A percentile compares a stretch with the other conserved stretches of the same genome.
phyloP scores from a whole-genome alignment of 2,888 invertebrate species.

The Leptothorax acervorum region DNA sequence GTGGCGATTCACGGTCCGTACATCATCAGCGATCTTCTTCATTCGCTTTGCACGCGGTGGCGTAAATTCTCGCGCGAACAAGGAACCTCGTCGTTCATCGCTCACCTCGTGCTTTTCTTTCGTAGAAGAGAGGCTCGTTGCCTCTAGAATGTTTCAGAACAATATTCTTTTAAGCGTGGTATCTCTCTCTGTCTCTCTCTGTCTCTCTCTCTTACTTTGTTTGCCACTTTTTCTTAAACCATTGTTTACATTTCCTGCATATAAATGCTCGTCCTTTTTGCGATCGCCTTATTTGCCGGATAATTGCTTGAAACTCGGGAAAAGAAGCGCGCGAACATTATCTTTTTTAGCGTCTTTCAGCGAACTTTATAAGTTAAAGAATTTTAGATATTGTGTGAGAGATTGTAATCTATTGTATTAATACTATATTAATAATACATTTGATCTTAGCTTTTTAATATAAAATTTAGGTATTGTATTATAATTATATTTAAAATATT shows the following conservation, averaged over 20 bases:
- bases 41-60: constrained; percentile 9
- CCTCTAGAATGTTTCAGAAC: background rate
- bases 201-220: background rate
- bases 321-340: background rate
- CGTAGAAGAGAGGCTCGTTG: constrained; percentile 8
- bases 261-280: background rate
- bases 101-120: constrained; percentile 26
- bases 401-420: background rate
- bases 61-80: constrained; percentile 41
- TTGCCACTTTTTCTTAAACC: constrained; percentile 1
- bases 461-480: background rate
- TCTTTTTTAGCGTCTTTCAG: background rate
- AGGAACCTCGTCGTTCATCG: constrained; percentile 4
- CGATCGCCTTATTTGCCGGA: constrained; percentile 9
- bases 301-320: background rate
- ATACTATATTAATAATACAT: background rate
- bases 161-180: background rate
- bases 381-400: background rate
- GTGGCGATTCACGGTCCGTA: constrained; percentile 35
- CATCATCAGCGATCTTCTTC: constrained; percentile 18
- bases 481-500: background rate
- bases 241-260: constrained; percentile 29
- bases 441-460: background rate
- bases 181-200: constrained; percentile 8
- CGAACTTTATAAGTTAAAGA: background rate